Evolutionary conservation across 2,888 invertebrate genomes (phyloP), one percentile per base, ranked within the genome.

Genomic region (Leptopilina myrica): DNA sequence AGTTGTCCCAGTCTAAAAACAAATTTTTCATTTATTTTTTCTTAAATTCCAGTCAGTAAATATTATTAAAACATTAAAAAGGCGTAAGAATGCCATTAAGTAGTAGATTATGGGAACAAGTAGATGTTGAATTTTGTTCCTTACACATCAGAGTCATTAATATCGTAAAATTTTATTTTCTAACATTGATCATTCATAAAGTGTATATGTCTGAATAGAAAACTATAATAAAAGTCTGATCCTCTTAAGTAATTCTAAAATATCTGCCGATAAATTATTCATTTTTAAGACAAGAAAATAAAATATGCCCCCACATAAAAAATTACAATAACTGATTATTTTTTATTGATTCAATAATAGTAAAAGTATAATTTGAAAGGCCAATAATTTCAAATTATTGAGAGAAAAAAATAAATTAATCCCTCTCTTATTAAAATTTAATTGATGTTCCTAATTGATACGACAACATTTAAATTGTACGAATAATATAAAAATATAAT

Each of bases 151-250:
- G 33, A 33, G 33, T 33, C 20, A 59, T 59, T 15, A 59, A 59
- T 59, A 59, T 59, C 59, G 59, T 59, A 59, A 59, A 59, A 59
- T 59, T 59, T 59, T 59, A 59, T 59, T 59, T 59, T n/a, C 6
- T 46, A 46, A 46, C n/a, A 59, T 15, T 15, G 59, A 59, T 15
- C 59, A 59, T 59, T 59, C 59, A 59, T 59, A 46, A 46, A 46
- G 46, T 46, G 8, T 46, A 33, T 33, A 33, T 33, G 46, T 6
- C n/a, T 15, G 59, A 59, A 59, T 59, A 59, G 59, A 59, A n/a
- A 59, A 59, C 15, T 59, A 59, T 15, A 59, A 59, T 59, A 59
- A 59, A 59, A 59, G 5, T 59, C 15, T 59, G 15, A 59, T 59
- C 59, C 59, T 59, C 59, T 59, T 59, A 59, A 59, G 15, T 59